Base-by-base conservation (phyloP, 2,797 vertebrate genomes). In the Geotrypetes seraphini region DNA sequence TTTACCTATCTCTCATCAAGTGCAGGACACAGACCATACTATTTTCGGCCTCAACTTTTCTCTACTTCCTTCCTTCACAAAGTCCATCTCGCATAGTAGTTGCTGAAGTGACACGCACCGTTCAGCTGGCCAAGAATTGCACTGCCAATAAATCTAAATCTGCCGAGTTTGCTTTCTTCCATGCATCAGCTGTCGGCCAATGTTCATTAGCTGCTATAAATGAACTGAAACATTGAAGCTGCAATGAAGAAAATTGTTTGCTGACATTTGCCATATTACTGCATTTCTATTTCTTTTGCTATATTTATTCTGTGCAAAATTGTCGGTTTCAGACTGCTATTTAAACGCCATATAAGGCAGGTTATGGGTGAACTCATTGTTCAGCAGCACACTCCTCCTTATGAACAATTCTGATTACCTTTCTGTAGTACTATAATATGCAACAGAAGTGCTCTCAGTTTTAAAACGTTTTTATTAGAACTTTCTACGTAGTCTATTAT, bases 171-270 rank as follows among this genome's bases (percentile, higher is more conserved):
- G n/a, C n/a, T n/a, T n/a, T n/a, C n/a, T 16, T 45, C 25, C 24
- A 47, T 36, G 51, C 56, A 56, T 24, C 12, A 22, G 25, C 15
- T 51, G 19, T 49, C 38, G 50, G 22, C 11, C 33, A 24, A 29
- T 48, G 53, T 7, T 43, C 25, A 9, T 26, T 48, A 18, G 14
- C 15, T 19, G 11, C 13, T 44, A 29, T 33, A 64, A 50, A 37
- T 24, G 20, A 53, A 42, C 22, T 6, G 21, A 57, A 23, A 27
- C 5, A 12, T 24, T 6, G 19, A 23, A 43, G 47, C n/a, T 16
- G 19, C 19, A 15, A 13, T 24, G 39, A 43, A 25, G 24, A 25
- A 32, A 27, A 16, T 30, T 0, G 3, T 19, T 13, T 23, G 39
- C 1, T 42, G 56, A 45, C 36, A 31, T 36, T 49, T 25, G 11